These are phyloP conservation scores for Eira barbara DNA, from an alignment of 2,113 vertebrate genomes.

Conservation along the genomic window DNA sequence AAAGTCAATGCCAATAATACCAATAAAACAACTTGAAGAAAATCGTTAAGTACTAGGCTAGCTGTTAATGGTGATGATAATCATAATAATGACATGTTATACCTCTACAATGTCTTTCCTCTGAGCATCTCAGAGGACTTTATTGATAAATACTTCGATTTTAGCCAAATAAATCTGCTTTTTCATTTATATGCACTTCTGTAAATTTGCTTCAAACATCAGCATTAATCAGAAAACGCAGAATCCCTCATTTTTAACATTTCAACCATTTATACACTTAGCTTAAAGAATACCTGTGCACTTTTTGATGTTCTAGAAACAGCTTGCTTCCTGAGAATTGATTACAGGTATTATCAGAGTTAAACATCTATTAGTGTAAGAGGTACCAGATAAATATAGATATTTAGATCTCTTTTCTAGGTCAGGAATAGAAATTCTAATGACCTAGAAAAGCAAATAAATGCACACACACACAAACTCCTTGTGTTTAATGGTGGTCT, in stretches of 20 bases:
- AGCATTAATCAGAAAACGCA: background rate
- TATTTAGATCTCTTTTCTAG: background rate
- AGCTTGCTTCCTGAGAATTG: background rate
- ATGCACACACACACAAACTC: no score
- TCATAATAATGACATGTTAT: background rate
- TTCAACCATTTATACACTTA: background rate
- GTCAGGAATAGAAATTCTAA: background rate
- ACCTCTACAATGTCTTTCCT: background rate
- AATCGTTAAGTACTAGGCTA: background rate
- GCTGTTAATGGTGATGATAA: background rate
- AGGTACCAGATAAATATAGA: background rate
- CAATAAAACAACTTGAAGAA: slow-evolving; percentile 29
- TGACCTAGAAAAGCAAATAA: background rate
- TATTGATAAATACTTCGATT: background rate
- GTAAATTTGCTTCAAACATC: background rate
- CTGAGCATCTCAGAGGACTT: background rate
- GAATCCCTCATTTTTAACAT: background rate
- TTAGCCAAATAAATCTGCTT: background rate
- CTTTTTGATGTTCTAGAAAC: background rate
- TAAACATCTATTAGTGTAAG: background rate
- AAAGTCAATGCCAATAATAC: background rate
- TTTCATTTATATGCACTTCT: background rate
- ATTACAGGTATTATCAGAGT: background rate
- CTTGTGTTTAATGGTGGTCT: background rate
- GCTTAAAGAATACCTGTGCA: background rate